These are phyloP conservation scores for Hylaea fasciaria DNA, from an alignment of 2,888 invertebrate species.

Conservation along the genomic window DNA sequence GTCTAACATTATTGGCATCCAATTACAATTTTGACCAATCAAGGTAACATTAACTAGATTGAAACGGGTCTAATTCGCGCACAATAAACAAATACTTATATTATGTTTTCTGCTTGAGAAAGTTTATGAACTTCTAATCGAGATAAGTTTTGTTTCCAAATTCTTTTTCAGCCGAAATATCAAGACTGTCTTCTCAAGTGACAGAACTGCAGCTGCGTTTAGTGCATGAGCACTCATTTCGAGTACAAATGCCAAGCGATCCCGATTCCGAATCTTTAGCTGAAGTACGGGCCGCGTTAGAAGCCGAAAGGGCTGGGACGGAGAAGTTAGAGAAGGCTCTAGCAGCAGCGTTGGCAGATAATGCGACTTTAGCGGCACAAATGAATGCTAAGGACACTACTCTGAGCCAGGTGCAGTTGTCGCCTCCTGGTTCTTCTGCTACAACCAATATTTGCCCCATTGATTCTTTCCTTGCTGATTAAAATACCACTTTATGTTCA, in stretches of 20 bases:
- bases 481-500: constrained; percentile 28
- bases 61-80: no score
- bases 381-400: constrained; percentile 56
- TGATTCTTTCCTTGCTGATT: constrained; percentile 75
- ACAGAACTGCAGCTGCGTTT: constrained; percentile 61
- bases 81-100: no score
- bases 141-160: background rate
- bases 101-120: no score
- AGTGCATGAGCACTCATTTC: constrained; percentile 39
- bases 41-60: no score
- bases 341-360: constrained; percentile 69
- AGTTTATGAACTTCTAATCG: no score
- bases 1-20: no score
- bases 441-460: constrained; percentile 63
- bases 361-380: constrained; percentile 62
- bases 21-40: no score
- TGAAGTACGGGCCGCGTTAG: constrained; percentile 64
- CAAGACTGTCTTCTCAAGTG: constrained; percentile 60
- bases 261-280: constrained; percentile 55
- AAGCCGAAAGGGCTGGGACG: constrained; percentile 67
- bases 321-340: constrained; percentile 67
- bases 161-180: constrained; percentile 65
- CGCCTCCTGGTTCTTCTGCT: constrained; percentile 42
- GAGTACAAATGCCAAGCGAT: constrained; percentile 38
- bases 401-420: constrained; percentile 38